phyloP scores from a whole-genome alignment of 2,797 vertebrate genomes.

The Leucoraja ocellata region DNA sequence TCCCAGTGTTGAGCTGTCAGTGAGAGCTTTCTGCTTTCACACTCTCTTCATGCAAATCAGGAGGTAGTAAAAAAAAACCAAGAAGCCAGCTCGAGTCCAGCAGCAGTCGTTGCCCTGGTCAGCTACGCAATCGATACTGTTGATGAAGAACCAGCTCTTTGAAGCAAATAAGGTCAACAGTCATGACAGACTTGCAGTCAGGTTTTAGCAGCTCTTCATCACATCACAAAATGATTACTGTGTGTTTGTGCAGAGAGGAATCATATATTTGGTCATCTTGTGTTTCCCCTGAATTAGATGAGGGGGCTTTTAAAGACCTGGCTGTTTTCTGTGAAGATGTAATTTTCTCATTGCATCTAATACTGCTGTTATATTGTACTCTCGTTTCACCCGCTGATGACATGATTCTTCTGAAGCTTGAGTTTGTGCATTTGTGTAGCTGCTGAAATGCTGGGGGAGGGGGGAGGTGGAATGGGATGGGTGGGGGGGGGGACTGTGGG shows the following conservation, averaged over 20 bases:
- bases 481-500: neutral
- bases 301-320: neutral
- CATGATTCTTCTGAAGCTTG: neutral
- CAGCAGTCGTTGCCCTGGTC: neutral
- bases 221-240: neutral
- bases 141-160: conserved; percentile 18
- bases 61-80: neutral
- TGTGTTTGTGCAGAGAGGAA: neutral
- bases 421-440: neutral
- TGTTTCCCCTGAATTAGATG: neutral
- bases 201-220: conserved; percentile 12
- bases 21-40: neutral
- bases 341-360: neutral
- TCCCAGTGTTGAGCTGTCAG: neutral
- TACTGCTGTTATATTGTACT: neutral
- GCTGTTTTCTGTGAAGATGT: neutral
- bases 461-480: too few relatives aligned
- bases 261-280: neutral
- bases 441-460: neutral
- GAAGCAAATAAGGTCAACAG: conserved; percentile 24
- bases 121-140: neutral
- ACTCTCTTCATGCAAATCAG: neutral
- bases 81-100: neutral
- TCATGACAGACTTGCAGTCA: neutral
- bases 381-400: neutral